phyloP scores from a whole-genome alignment of 2,888 invertebrate species.

The Adineta ricciae region DNA sequence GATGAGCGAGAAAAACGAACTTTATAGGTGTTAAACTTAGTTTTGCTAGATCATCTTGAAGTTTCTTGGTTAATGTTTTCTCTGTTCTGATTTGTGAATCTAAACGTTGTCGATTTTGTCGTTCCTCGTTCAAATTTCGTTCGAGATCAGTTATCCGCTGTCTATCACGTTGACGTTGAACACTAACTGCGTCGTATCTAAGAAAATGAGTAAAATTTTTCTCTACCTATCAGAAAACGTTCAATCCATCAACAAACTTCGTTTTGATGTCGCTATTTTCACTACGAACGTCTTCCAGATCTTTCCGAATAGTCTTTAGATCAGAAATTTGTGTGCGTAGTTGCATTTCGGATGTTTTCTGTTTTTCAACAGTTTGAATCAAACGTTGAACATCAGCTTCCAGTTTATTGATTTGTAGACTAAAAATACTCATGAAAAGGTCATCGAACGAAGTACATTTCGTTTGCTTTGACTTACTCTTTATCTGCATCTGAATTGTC shows the following conservation, averaged over 20 bases:
- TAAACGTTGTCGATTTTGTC: slow-evolving; percentile 63
- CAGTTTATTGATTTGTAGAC: slow-evolving; percentile 1
- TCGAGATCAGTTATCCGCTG: slow-evolving; percentile 65
- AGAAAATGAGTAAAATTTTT: not conserved
- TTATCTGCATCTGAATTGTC: not conserved
- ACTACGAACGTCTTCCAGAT: not conserved
- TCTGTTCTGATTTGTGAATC: slow-evolving; percentile 67
- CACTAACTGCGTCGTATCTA: slow-evolving; percentile 1
- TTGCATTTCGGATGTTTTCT: not conserved
- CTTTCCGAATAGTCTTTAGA: not conserved
- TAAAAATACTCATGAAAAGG: too few species aligned
- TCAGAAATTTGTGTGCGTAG: slow-evolving; percentile 2
- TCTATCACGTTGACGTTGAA: slow-evolving; percentile 63
- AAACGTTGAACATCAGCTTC: slow-evolving; percentile 9
- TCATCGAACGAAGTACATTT: too few species aligned
- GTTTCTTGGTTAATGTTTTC: slow-evolving; percentile 59
- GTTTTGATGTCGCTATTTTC: not conserved
- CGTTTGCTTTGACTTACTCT: not conserved
- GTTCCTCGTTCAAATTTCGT: slow-evolving; percentile 71
- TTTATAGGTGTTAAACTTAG: not conserved
- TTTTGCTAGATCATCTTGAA: slow-evolving; percentile 19
- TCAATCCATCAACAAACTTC: not conserved
- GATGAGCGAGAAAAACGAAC: not conserved
- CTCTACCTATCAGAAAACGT: too few species aligned
- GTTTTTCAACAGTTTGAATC: not conserved